Percentiles rank a stretch among this genome's conserved stretches.
Evolutionary conservation across 2,888 invertebrate species (phyloP).

Genomic region (Phortica magna): DNA sequence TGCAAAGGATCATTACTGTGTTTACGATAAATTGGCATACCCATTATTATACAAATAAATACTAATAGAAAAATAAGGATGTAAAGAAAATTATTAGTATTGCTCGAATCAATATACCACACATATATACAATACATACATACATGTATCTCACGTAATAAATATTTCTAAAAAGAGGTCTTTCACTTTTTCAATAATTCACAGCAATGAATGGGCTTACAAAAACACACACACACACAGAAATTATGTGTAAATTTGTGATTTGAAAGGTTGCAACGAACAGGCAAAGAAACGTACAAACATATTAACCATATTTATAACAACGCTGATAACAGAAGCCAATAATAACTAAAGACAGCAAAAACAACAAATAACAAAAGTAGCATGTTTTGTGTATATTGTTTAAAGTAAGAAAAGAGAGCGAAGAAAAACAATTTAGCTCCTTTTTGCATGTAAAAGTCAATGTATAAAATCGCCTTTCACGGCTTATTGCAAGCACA

Average conservation of each 20-base stretch:
- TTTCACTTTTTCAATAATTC: not conserved
- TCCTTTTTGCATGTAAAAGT: constrained; percentile 5
- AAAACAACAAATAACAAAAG: not conserved
- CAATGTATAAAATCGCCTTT: constrained; percentile 4
- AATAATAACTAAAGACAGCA: not conserved
- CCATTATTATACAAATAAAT: too few relatives aligned
- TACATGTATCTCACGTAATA: not conserved
- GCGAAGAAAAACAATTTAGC: not conserved
- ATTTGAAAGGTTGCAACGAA: constrained; percentile 34
- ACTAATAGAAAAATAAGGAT: too few relatives aligned
- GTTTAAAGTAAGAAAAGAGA: not conserved
- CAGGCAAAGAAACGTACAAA: not conserved
- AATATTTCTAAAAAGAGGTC: not conserved
- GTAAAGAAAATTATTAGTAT: too few relatives aligned
- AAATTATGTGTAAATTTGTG: constrained; percentile 39
- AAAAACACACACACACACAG: not conserved
- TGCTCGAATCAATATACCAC: too few relatives aligned
- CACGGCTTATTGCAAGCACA: not conserved
- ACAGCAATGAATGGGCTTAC: not conserved
- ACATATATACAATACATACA: too few relatives aligned
- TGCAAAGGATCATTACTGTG: too few relatives aligned
- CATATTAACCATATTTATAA: not conserved
- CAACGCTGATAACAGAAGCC: not conserved
- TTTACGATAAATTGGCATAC: too few relatives aligned
- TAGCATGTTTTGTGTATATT: constrained; percentile 11